Conservation (phyloP, 1,140 invertebrate species). For the Triops longicaudatus region DNA sequence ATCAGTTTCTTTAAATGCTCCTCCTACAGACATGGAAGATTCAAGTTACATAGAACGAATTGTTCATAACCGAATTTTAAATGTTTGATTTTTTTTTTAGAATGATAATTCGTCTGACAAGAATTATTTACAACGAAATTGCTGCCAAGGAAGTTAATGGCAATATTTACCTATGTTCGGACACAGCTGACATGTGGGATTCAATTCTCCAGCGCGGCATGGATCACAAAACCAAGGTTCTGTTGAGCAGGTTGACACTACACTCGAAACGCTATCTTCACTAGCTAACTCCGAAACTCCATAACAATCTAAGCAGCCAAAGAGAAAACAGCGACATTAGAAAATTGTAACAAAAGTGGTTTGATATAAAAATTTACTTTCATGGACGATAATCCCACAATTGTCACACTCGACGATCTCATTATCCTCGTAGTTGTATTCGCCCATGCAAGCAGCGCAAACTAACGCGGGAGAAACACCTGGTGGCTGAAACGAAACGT, state of each 20-base stretch:
- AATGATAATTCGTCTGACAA: no score
- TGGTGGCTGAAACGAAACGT: conserved; percentile 17
- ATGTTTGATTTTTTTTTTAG: no score
- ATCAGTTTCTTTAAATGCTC: conserved; percentile 94
- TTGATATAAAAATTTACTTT: conserved; percentile 50
- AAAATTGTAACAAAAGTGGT: conserved; percentile 21
- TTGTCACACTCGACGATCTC: conserved; percentile 96
- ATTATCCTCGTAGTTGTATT: conserved; percentile 83
- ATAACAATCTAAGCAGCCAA: conserved; percentile 88
- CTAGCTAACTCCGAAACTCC: conserved; percentile 67
- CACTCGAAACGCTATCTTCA: conserved; percentile 77
- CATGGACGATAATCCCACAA: conserved; percentile 91
- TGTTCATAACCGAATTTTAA: no score
- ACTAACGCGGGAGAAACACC: conserved; percentile 49
- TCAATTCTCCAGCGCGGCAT: conserved; percentile 80
- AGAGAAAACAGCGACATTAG: no score
- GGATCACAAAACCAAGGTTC: conserved; percentile 98
- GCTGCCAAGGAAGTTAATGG: conserved; percentile 20
- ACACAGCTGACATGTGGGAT: conserved; percentile 80
- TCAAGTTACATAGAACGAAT: no score
- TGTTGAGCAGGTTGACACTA: conserved; percentile 82
- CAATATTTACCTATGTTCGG: conserved; percentile 63
- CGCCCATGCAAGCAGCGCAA: conserved; percentile 87
- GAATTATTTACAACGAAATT: no score
- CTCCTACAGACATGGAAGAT: conserved; percentile 59